A percentile compares a stretch with the other conserved stretches of the same genome.
Conservation (phyloP, 1,140 invertebrate species). For the Leptoteleia sp. region DNA sequence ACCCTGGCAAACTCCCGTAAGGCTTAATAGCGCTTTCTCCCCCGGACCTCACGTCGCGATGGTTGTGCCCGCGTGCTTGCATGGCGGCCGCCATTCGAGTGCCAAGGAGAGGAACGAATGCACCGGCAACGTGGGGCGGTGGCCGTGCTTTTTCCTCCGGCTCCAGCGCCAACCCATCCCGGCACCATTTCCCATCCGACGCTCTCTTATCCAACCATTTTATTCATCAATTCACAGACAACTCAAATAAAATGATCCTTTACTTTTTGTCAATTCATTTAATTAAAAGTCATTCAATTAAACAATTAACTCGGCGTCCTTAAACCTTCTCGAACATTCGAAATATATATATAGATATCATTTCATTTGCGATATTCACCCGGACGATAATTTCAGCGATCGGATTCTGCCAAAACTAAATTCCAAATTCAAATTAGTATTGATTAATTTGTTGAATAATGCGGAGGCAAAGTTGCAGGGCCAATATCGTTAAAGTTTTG, state of each 20-base stretch:
- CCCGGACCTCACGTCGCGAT: constrained; percentile 67
- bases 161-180: no score
- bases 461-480: neutral
- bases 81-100: constrained; percentile 60
- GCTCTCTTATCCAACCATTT: no score
- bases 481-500: neutral
- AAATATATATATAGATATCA: no score
- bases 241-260: no score
- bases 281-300: no score
- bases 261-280: no score
- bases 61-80: constrained; percentile 65
- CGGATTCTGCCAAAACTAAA: neutral
- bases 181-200: no score
- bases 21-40: constrained; percentile 68
- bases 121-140: constrained; percentile 55
- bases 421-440: neutral
- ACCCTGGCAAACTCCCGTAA: constrained; percentile 66
- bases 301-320: no score
- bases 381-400: neutral
- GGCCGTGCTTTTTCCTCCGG: constrained; percentile 50
- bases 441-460: neutral
- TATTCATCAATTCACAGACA: no score
- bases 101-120: constrained; percentile 50
- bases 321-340: no score
- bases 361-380: no score